phyloP scores from a whole-genome alignment of 2,113 vertebrate species.

The Oxyruncus cristatus region DNA sequence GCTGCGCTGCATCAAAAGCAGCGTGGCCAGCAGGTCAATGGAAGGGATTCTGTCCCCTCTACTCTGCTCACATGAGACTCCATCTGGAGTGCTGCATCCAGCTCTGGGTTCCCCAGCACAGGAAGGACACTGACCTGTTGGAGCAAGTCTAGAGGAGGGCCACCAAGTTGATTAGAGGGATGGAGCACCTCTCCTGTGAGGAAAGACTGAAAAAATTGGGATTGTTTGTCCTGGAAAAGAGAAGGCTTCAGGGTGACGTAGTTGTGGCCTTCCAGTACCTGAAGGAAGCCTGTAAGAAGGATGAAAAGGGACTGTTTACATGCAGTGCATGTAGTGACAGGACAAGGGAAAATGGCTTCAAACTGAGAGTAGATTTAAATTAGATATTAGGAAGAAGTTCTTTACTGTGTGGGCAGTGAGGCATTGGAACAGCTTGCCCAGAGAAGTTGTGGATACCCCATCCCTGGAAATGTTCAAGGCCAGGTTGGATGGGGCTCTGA shows the following conservation, averaged over 20 bases:
- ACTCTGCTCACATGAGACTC: background rate
- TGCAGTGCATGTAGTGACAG: background rate
- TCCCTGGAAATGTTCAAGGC: background rate
- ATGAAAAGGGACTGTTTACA: background rate
- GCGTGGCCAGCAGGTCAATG: rapidly evolving
- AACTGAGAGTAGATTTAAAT: background rate
- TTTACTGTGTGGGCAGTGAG: background rate
- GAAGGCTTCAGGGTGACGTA: background rate
- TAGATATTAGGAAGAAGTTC: background rate
- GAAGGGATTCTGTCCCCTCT: background rate
- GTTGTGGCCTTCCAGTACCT: background rate
- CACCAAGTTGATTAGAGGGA: background rate
- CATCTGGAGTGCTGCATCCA: background rate
- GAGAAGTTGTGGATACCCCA: background rate
- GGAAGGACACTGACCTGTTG: background rate
- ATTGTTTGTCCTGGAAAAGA: background rate
- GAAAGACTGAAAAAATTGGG: background rate
- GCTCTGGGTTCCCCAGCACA: background rate
- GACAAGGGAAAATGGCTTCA: background rate
- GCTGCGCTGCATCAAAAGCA: background rate
- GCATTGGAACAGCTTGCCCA: background rate
- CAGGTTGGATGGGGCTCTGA: background rate
- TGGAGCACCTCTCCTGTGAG: background rate
- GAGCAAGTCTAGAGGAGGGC: background rate
- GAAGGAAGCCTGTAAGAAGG: background rate